Conservation (phyloP, 2,888 invertebrate species). For the Scotopteryx bipunctaria region DNA sequence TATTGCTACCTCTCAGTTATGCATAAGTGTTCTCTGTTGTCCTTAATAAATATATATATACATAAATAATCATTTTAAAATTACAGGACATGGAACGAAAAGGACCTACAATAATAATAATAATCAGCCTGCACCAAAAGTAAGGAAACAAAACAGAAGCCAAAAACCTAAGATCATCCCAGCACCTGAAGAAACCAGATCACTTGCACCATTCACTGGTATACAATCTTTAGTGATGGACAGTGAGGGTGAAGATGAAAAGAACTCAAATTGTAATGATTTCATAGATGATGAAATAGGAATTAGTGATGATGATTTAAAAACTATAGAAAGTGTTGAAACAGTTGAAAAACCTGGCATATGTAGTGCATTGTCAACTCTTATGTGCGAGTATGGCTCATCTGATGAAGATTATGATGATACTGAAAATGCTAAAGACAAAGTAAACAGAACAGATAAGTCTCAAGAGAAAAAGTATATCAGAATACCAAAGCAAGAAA, state of each 20-base stretch:
- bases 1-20: too few species aligned
- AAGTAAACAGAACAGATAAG: neutral
- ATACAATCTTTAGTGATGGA: slow-evolving; percentile 62
- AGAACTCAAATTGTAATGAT: slow-evolving; percentile 39
- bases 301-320: slow-evolving; percentile 3
- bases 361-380: slow-evolving; percentile 81
- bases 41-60: neutral
- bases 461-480: too few species aligned
- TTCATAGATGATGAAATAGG: slow-evolving; percentile 63
- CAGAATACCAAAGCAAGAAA: too few species aligned
- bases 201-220: slow-evolving; percentile 76
- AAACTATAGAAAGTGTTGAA: neutral
- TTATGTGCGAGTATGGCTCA: slow-evolving; percentile 83
- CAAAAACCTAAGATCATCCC: slow-evolving; percentile 43
- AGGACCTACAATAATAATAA: slow-evolving; percentile 39
- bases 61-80: neutral
- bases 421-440: slow-evolving; percentile 5
- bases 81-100: slow-evolving; percentile 35
- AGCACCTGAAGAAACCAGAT: slow-evolving; percentile 47
- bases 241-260: slow-evolving; percentile 42
- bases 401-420: slow-evolving; percentile 67
- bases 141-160: slow-evolving; percentile 28
- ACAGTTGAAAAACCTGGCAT: slow-evolving; percentile 49
- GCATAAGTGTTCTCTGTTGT: too few species aligned
- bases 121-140: slow-evolving; percentile 29